Evolutionary conservation across 2,797 vertebrate species (phyloP).

Genomic region (Australoheros facetus): DNA sequence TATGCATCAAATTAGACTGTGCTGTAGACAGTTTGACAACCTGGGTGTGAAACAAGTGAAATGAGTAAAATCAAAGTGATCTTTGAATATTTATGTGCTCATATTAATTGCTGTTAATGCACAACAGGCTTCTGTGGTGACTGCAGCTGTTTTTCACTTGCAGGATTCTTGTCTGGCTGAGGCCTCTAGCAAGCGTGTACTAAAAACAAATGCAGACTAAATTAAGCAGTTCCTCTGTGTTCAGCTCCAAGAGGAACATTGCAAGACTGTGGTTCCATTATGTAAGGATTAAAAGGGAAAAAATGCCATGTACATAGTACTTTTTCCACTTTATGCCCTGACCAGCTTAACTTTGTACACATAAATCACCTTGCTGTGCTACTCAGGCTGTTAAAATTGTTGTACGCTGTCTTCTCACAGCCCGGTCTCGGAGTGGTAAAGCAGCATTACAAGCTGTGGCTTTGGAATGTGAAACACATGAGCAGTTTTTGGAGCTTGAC

Average conservation of each 20-base stretch:
- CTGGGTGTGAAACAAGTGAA: conserved; percentile 30
- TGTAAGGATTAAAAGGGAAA: conserved; percentile 24
- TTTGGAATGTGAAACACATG: not conserved
- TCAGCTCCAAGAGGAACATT: not conserved
- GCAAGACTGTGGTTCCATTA: conserved; percentile 5
- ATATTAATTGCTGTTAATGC: conserved; percentile 43
- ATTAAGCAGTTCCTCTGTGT: not conserved
- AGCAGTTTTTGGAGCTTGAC: not conserved
- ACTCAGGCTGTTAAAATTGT: not conserved
- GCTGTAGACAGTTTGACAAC: conserved; percentile 16
- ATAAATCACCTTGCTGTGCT: not conserved
- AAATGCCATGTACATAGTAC: not conserved
- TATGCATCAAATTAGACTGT: conserved; percentile 5
- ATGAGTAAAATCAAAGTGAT: conserved; percentile 38
- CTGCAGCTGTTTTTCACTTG: conserved; percentile 39
- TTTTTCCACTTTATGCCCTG: not conserved
- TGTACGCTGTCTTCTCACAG: not conserved
- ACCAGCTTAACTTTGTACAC: not conserved
- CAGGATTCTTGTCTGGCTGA: conserved; percentile 15
- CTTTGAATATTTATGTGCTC: conserved; percentile 49
- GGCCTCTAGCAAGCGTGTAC: conserved; percentile 10
- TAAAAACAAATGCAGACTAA: not conserved
- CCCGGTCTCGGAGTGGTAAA: not conserved
- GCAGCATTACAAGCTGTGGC: not conserved
- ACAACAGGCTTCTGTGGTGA: conserved; percentile 37